Conservation (phyloP, 2,797 vertebrate species). For the Lates japonicus region DNA sequence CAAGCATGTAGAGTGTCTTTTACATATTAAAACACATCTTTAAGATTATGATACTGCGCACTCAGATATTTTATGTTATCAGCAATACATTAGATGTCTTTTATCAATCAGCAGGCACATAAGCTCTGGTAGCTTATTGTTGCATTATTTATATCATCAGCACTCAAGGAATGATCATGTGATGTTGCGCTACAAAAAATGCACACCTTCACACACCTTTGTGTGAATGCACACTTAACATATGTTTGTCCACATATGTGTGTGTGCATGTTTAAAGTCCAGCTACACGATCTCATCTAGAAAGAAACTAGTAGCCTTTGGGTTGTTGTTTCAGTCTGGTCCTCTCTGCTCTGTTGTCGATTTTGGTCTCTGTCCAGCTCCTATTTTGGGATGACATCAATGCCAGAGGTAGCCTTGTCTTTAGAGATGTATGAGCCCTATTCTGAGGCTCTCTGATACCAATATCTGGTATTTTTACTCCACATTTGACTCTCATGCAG, state of each 20-base stretch:
- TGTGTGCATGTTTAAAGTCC: conserved; percentile 21
- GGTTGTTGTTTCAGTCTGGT: conserved; percentile 35
- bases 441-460: conserved; percentile 47
- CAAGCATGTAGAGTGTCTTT: not conserved
- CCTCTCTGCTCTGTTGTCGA: conserved; percentile 38
- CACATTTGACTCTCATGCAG: conserved; percentile 14
- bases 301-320: conserved; percentile 33
- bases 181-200: conserved; percentile 18
- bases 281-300: conserved; percentile 31
- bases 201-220: not conserved
- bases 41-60: not conserved
- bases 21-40: not conserved
- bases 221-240: not conserved
- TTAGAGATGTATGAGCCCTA: conserved; percentile 42
- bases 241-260: not conserved
- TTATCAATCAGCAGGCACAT: conserved; percentile 25
- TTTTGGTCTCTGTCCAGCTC: conserved; percentile 58
- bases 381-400: conserved; percentile 75
- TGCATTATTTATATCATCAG: conserved; percentile 60
- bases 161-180: conserved; percentile 30
- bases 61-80: conserved; percentile 12
- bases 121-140: conserved; percentile 13
- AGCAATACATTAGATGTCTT: conserved; percentile 26
- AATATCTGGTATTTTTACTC: conserved; percentile 55
- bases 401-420: conserved; percentile 55